Conservation (phyloP, 1,140 invertebrate genomes). For the Globodera rostochiensis region DNA sequence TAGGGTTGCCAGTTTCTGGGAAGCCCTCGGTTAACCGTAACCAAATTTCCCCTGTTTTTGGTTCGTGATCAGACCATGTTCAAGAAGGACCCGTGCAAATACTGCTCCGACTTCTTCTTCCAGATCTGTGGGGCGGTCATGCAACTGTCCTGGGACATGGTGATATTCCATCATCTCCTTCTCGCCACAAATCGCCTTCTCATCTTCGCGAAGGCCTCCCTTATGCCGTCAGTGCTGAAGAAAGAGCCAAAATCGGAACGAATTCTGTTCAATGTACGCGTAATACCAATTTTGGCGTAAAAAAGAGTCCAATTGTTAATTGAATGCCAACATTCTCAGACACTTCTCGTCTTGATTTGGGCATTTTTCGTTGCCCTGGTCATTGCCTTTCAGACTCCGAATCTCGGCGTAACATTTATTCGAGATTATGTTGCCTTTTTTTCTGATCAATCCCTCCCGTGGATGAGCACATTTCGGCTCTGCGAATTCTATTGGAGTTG, state of each 20-base stretch:
- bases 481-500: neutral
- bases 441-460: neutral
- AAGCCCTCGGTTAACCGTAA: neutral
- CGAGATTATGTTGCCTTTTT: neutral
- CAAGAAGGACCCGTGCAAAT: no score
- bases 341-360: neutral
- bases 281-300: no score
- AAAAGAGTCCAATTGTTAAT: neutral
- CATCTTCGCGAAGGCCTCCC: neutral
- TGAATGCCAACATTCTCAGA: neutral
- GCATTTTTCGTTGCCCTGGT: neutral
- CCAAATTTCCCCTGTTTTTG: neutral
- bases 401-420: neutral
- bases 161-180: neutral
- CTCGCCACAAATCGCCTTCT: neutral
- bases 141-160: slow-evolving; percentile 5
- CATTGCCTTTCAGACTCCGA: neutral
- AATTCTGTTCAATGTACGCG: neutral
- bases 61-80: no score
- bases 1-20: neutral
- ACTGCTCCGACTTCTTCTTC: neutral
- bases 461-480: neutral
- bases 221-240: neutral
- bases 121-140: slow-evolving; percentile 2
- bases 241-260: slow-evolving; percentile 1